Evolutionary conservation across 2,888 invertebrate genomes (phyloP).

Genomic region (Tiliacea aurago): DNA sequence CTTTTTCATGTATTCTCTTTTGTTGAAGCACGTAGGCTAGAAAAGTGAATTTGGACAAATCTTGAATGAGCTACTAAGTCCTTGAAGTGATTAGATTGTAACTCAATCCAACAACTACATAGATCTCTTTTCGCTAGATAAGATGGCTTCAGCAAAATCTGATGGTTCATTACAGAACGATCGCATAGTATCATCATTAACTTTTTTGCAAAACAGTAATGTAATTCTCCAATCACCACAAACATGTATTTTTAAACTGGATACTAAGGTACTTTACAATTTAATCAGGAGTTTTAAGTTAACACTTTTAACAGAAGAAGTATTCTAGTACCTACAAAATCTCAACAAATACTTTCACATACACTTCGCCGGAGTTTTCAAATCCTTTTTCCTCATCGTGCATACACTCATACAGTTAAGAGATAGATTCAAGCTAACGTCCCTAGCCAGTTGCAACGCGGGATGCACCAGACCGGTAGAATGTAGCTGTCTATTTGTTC

Average conservation of each 20-base stretch:
- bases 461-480: constrained; percentile 71
- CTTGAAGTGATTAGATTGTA: constrained; percentile 16
- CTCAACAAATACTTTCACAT: constrained; percentile 17
- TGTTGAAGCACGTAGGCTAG: constrained; percentile 1
- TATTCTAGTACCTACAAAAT: background rate
- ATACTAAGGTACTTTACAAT: background rate
- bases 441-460: constrained; percentile 52
- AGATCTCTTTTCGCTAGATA: background rate
- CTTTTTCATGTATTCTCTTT: constrained; percentile 33
- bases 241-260: background rate
- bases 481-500: constrained; percentile 69
- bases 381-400: constrained; percentile 42
- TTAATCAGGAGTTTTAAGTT: background rate
- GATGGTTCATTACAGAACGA: background rate
- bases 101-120: background rate
- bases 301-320: background rate
- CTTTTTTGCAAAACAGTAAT: background rate
- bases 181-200: background rate
- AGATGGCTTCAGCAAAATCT: background rate
- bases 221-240: background rate
- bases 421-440: constrained; percentile 52
- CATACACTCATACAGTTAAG: constrained; percentile 43
- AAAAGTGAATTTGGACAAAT: constrained; percentile 2
- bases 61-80: constrained; percentile 9
- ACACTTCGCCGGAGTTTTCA: constrained; percentile 18